Conservation (phyloP, 2,113 vertebrate species). For the Siphamia tubifer region DNA sequence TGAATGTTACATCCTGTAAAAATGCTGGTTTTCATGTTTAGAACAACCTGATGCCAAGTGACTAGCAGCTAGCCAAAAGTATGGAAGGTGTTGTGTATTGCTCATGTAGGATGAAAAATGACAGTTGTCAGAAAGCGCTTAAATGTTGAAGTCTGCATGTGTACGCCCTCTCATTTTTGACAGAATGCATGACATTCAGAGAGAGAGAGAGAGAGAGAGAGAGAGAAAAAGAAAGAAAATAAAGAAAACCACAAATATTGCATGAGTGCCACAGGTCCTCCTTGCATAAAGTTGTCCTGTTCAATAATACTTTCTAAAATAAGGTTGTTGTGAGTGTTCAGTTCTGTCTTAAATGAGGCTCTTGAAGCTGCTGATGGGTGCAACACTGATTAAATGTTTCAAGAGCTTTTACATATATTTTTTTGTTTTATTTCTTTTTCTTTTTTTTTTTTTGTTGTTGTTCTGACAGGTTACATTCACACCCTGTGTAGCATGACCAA, state of each 20-base stretch:
- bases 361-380: conserved; percentile 34
- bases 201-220: conserved; percentile 69
- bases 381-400: conserved; percentile 45
- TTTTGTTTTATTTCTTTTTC: too few species aligned
- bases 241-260: conserved; percentile 88
- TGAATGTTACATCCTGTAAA: conserved; percentile 85
- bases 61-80: conserved; percentile 84
- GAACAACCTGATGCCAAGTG: conserved; percentile 91
- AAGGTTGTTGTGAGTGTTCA: conserved; percentile 1
- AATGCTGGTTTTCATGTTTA: conserved; percentile 97
- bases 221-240: too few species aligned
- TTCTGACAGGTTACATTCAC: conserved; percentile 35
- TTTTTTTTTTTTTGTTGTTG: too few species aligned
- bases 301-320: conserved; percentile 55
- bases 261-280: conserved; percentile 90
- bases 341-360: conserved; percentile 9
- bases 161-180: conserved; percentile 85
- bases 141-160: conserved; percentile 79
- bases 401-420: too few species aligned
- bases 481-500: conserved; percentile 6
- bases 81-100: conserved; percentile 76
- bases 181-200: conserved; percentile 85
- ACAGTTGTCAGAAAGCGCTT: conserved; percentile 21
- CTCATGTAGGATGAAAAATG: conserved; percentile 89
- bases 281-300: conserved; percentile 72